A percentile compares a stretch with the other conserved stretches of the same genome.
phyloP scores from a whole-genome alignment of 2,888 invertebrate species.

The Coelogynopora nodosa region DNA sequence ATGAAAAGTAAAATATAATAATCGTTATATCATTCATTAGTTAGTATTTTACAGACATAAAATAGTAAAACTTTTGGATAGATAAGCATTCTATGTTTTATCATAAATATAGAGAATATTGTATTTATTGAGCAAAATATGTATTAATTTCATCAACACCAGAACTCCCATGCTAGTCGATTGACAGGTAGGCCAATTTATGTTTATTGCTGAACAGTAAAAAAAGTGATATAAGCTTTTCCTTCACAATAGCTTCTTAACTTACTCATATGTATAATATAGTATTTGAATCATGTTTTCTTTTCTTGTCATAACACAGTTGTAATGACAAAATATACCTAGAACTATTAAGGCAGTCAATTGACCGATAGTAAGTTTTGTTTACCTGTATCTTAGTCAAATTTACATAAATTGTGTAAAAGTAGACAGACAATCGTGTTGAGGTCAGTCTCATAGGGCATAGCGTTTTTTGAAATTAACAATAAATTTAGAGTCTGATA shows the following conservation, averaged over 20 bases:
- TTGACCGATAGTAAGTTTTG: background rate
- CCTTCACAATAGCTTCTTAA: background rate
- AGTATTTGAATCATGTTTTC: background rate
- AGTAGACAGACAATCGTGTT: background rate
- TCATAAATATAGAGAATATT: no score
- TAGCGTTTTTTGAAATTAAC: background rate
- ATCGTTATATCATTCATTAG: no score
- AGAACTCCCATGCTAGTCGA: background rate
- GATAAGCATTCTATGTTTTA: no score
- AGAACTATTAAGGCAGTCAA: background rate
- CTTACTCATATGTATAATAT: background rate
- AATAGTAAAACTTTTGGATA: no score
- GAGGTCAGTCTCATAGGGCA: background rate
- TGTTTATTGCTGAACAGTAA: background rate
- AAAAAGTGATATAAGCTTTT: background rate
- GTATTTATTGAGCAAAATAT: no score
- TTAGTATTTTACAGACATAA: no score
- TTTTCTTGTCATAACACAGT: background rate
- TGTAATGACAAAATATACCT: background rate
- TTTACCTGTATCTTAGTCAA: no score
- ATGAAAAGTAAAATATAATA: no score
- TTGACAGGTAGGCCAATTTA: background rate
- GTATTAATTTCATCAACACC: no score
- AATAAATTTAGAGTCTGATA: background rate
- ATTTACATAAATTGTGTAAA: no score